Evolutionary conservation across 2,113 vertebrate genomes (phyloP), one percentile per base, ranked within the genome.

Genomic region (Nestor notabilis): DNA sequence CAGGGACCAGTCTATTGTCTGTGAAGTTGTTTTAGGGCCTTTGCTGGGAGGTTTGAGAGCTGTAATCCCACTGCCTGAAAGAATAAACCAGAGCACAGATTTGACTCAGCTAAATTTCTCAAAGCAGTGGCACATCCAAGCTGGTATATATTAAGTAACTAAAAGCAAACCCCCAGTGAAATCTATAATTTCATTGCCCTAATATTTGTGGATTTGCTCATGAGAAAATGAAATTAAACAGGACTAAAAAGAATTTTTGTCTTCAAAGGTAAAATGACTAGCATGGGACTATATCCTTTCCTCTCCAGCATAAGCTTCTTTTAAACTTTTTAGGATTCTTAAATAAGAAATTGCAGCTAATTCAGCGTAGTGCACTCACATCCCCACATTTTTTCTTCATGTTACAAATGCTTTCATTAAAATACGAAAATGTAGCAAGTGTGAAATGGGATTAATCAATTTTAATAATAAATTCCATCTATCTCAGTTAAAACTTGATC

Each of bases 401-500:
- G 70, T 53, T 93, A 64, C 17, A 94, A 93, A 86, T 81, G 11
- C 29, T 75, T 83, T 79, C 44, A 89, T 85, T 91, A 91, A 87
- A 82, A 82, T 83, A 95, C 29, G 13, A 96, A 93, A 90, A 79
- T 52, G 28, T 68, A 91, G 60, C 47, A 87, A 93, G 50, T 79
- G 33, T 89, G 61, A 95, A 95, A 87, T 79, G 35, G 35, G 95
- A 93, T 87, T 84, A 90, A 95, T 91, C 65, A 68, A 69, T 95
- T 91, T 91, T 91, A 75, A 87, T 95, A 82, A 92, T 85, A 95
- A 97, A 87, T 91, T 91, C 35, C 12, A 95, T 82, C 88, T 76
- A 89, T 76, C 76, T 89, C 25, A 29, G 61, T 83, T 87, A 96
- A 95, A 90, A 84, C 8, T 72, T 92, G 83, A 95, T 95, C 47